Percentiles rank a stretch among this genome's conserved stretches.
Conservation (phyloP, 2,113 vertebrate species). For the Ciconia maguari region DNA sequence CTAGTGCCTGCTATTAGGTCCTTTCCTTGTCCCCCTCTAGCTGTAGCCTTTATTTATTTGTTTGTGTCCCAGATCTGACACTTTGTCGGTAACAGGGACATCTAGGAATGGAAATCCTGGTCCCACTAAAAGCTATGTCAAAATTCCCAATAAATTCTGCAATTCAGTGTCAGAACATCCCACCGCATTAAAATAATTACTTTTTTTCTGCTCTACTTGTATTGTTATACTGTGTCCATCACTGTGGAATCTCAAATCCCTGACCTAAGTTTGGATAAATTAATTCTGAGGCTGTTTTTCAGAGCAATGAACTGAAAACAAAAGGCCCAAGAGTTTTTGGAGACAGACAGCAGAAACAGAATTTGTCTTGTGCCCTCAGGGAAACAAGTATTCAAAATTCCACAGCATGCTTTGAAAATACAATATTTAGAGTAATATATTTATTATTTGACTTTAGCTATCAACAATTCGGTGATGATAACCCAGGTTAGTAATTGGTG, state of each 20-base stretch:
- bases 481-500: neutral
- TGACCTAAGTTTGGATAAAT: neutral
- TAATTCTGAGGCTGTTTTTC: neutral
- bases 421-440: neutral
- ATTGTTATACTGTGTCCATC: neutral
- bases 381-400: neutral
- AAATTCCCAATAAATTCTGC: neutral
- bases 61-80: neutral
- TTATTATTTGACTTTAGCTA: neutral
- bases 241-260: neutral
- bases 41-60: neutral
- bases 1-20: neutral
- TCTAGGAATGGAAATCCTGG: neutral
- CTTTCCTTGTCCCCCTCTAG: neutral
- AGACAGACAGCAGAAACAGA: neutral
- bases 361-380: neutral
- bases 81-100: neutral
- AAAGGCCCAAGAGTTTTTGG: neutral
- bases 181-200: neutral
- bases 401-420: neutral
- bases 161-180: neutral
- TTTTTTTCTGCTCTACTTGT: neutral
- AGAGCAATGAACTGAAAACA: neutral
- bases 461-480: neutral
- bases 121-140: neutral